Evolutionary conservation across 2,888 invertebrate genomes (phyloP).

Genomic region (Chymomyza procnemis): DNA sequence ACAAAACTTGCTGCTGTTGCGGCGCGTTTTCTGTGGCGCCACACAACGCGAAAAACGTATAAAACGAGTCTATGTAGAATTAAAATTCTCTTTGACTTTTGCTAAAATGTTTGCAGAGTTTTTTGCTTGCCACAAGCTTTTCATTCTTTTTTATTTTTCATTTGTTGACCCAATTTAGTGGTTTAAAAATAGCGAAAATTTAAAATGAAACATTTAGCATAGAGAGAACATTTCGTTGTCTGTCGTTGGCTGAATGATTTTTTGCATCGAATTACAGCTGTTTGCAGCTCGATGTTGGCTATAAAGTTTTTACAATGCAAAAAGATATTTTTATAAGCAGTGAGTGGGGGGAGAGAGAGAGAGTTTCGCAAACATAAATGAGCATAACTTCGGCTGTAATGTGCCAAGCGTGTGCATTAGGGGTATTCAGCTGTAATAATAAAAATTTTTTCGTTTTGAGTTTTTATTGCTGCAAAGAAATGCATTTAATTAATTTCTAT

Average conservation of each 20-base stretch:
- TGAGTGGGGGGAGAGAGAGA: neutral
- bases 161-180: slow-evolving; percentile 59
- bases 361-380: neutral
- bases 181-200: slow-evolving; percentile 58
- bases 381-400: neutral
- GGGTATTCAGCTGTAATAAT: neutral
- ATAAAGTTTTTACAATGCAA: neutral
- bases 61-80: slow-evolving; percentile 5
- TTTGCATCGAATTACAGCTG: slow-evolving; percentile 40
- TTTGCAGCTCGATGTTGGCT: neutral
- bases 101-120: slow-evolving; percentile 48
- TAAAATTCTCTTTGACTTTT: slow-evolving; percentile 4
- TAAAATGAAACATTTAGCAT: slow-evolving; percentile 26
- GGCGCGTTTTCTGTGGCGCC: neutral
- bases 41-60: neutral
- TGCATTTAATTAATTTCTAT: neutral
- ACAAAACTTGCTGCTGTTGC: neutral
- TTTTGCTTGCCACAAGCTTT: slow-evolving; percentile 26
- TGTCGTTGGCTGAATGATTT: slow-evolving; percentile 3
- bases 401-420: neutral
- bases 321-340: neutral
- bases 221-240: neutral
- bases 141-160: slow-evolving; percentile 45
- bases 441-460: too few species aligned
- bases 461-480: too few species aligned